These are phyloP conservation scores for Idaea aversata DNA, from an alignment of 2,888 invertebrate species.

Conservation along the genomic window DNA sequence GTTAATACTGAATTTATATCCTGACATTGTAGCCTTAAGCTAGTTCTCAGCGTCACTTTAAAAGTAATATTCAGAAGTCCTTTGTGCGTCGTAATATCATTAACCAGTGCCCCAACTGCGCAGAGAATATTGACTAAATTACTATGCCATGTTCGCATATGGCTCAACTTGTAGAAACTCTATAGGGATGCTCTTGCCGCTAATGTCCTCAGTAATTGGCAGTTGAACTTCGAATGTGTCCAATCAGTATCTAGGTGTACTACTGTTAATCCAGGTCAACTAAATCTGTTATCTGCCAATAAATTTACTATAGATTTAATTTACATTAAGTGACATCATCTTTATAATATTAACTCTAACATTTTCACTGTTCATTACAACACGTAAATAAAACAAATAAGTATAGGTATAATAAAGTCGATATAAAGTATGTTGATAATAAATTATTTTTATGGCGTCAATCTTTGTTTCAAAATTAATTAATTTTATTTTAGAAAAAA, in stretches of 20 bases:
- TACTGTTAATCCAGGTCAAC: constrained; percentile 14
- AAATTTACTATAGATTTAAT: not conserved
- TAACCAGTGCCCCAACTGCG: constrained; percentile 21
- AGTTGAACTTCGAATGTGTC: constrained; percentile 57
- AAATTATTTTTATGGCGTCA: too few species aligned
- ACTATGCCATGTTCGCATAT: constrained; percentile 44
- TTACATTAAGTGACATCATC: not conserved
- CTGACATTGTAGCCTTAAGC: not conserved
- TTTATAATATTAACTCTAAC: too few species aligned
- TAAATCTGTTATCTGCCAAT: not conserved
- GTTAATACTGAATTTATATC: too few species aligned
- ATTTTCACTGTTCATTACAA: too few species aligned
- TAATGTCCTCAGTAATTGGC: constrained; percentile 67
- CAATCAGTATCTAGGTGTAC: constrained; percentile 40
- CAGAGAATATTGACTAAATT: constrained; percentile 35
- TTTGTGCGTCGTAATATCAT: constrained; percentile 15
- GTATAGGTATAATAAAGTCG: too few species aligned
- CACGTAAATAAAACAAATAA: too few species aligned
- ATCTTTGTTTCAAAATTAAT: too few species aligned
- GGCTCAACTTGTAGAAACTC: constrained; percentile 52
- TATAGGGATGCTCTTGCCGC: constrained; percentile 51
- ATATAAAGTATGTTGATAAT: too few species aligned
- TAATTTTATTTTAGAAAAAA: too few species aligned
- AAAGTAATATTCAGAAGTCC: not conserved
- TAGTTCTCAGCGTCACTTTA: constrained; percentile 12